A percentile compares a stretch with the other conserved stretches of the same genome.
phyloP scores from a whole-genome alignment of 2,888 invertebrate species.

The Netelia fuscicornis region DNA sequence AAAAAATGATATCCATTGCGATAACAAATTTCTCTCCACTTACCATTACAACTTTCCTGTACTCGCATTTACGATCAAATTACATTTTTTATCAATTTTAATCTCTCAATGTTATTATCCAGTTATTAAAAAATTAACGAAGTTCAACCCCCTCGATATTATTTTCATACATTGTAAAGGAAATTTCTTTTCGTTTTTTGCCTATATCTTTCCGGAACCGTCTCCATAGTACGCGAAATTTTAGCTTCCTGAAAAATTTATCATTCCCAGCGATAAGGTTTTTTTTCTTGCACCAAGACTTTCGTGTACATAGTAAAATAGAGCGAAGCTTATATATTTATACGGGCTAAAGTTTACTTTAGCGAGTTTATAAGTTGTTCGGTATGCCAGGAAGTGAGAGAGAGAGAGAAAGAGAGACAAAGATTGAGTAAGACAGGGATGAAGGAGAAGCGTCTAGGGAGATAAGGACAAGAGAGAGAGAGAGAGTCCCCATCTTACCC shows the following conservation, averaged over 20 bases:
- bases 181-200: not conserved
- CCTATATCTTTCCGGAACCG: not conserved
- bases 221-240: not conserved
- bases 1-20: too few species aligned
- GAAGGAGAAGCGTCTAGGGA: slow-evolving; percentile 35
- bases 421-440: not conserved
- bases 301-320: not conserved
- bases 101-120: not conserved
- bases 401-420: not conserved
- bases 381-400: slow-evolving; percentile 4
- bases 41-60: too few species aligned
- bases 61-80: too few species aligned
- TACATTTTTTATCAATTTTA: not conserved
- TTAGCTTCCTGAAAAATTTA: slow-evolving; percentile 3
- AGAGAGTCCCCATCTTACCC: not conserved
- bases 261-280: not conserved
- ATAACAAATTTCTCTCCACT: too few species aligned
- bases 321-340: not conserved
- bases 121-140: too few species aligned
- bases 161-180: too few species aligned
- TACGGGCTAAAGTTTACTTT: slow-evolving; percentile 26
- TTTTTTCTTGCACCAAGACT: not conserved
- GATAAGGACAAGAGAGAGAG: slow-evolving; percentile 10
- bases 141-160: too few species aligned
- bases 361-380: slow-evolving; percentile 13